Evolutionary conservation across 2,888 invertebrate species (phyloP).

Genomic region (Epinotia demarniana): DNA sequence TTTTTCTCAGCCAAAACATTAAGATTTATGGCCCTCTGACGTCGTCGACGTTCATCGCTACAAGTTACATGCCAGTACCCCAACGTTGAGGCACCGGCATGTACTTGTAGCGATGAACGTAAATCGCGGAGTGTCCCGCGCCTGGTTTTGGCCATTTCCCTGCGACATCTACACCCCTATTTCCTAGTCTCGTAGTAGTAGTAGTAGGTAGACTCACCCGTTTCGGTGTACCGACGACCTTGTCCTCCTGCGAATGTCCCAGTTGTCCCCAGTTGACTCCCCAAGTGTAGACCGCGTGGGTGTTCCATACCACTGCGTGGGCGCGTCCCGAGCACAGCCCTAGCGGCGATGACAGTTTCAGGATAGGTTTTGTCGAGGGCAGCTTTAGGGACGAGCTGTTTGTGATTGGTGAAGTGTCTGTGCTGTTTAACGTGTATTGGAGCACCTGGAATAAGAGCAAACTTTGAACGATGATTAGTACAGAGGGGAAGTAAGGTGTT

Average conservation of each 20-base stretch:
- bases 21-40: no score
- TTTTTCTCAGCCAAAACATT: no score
- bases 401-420: conserved; percentile 66
- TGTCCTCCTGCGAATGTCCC: conserved; percentile 86
- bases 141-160: no score
- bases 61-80: no score
- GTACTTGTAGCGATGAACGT: no score
- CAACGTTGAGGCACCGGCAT: no score
- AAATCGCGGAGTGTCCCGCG: no score
- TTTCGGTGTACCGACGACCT: conserved; percentile 76
- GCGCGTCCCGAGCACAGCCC: conserved; percentile 88
- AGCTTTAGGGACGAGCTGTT: conserved; percentile 70
- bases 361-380: conserved; percentile 65
- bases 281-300: conserved; percentile 88
- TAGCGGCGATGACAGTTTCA: conserved; percentile 67
- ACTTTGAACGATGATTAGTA: no score
- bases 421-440: conserved; percentile 71
- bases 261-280: conserved; percentile 93
- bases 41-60: no score
- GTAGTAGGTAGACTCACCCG: conserved; percentile 60
- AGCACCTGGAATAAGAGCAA: conserved; percentile 61
- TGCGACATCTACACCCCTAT: no score
- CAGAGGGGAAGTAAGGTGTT: no score
- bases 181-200: no score
- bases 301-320: conserved; percentile 89